Evolutionary conservation across 1,140 invertebrate species (phyloP), one percentile per base, ranked within the genome.

Genomic region (Ips nitidus): DNA sequence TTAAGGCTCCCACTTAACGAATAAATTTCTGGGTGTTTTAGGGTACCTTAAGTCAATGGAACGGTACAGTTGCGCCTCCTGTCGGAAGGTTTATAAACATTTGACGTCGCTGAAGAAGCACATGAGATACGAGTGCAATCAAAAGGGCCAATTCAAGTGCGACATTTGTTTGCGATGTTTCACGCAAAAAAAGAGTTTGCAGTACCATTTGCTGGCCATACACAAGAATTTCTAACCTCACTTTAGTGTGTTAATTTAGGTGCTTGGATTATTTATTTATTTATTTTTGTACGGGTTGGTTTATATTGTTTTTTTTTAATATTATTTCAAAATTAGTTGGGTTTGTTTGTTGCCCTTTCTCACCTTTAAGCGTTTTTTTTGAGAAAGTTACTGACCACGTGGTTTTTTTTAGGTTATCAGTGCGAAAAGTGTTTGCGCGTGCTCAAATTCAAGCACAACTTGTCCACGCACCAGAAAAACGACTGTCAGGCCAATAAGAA

Each of bases 81-180:
- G 86, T 75, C 83, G 84, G 41, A 85, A 85, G 75, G 81, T 81
- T 68, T 85, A 85, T 77, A 84, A 84, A 76, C 82, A 85, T 76
- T 83, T 82, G 65, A 82, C 82, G 67, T 83, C 82, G 36, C 77
- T 86, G 69, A 84, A 84, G 74, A 80, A 86, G 58, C 88, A 90
- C 72, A 84, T 85, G 69, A 88, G 85, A 69, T 89, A 86, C 76
- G 88, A 90, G 75, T 90, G 89, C 67, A 85, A 86, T 22, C 86
- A 86, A 69, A 82, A 84, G 64, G 87, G 88, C 52, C 69, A 71
- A 41, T 77, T 76, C 60, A 70, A 74, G 59, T 78, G 77, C 53
- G 72, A 69, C 53, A 71, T 77, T 22, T 78, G 77, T 68, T 73
- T 74, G 0, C 76, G 76, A 52, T 69, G 73, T 39, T 78, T 80